Evolutionary conservation across 2,888 invertebrate species (phyloP), one percentile per base, ranked within the genome.

Genomic region (Aleiodes alternator): DNA sequence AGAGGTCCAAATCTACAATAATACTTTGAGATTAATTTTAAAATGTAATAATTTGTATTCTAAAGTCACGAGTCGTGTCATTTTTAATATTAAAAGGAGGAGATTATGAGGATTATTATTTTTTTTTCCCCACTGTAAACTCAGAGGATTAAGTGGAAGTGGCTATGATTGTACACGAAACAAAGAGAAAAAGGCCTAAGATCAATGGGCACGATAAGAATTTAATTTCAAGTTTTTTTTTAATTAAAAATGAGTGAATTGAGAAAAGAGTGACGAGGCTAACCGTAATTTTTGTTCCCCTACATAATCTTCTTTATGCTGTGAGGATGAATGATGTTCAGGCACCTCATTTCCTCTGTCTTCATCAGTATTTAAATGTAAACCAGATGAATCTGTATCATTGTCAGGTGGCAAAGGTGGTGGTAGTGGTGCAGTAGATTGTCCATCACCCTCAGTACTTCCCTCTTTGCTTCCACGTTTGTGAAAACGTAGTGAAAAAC

Each of bases 1-100:
- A 94, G 90, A 38, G 94, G 93, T n/a, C 94, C 94, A 86, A 94
- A 93, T 83, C 94, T 93, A 87, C 16, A 79, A 82, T 43, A 80
- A 68, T 77, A 64, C 56, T 14, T 16, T 7, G 8, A 29, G 9
- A 29, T 31, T 31, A 57, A 2, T 29, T 3, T 8, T 59, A 31
- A 0, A 59, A 50, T 14, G 43, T 57, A 50, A 70, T 55, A 48
- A 23, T 31, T 59, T 12, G 38, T 23, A 23, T 23, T 23, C 23
- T 23, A 23, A 23, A 23, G 23, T 23, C n/a, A n/a, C n/a, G n/a
- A n/a, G n/a, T n/a, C n/a, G n/a, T n/a, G n/a, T n/a, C 23, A 23
- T 23, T 23, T 23, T 23, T 23, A 23, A 23, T 23, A 23, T 23
- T 23, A 23, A 23, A 23, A 23, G 23, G 23, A 23, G 23, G 23